Evolutionary conservation across 2,113 vertebrate species (phyloP), one percentile per base, ranked within the genome.

Genomic region (Aix galericulata): DNA sequence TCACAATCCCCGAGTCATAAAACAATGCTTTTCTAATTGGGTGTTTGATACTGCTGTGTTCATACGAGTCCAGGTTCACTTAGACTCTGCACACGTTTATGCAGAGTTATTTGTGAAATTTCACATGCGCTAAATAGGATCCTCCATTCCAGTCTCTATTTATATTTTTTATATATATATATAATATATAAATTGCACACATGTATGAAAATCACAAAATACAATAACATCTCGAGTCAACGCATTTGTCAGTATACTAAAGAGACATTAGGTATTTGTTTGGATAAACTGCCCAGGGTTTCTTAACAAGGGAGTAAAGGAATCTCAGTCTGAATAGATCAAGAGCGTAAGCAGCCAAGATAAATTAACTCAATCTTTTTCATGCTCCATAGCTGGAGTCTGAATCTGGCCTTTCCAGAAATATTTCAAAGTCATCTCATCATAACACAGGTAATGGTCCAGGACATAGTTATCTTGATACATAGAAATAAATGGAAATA

Each of bases 401-500:
- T 56, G 48, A 74, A 16, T 48, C 60, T 36, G 9, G 42, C 82
- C 63, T 42, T 91, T 84, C 62, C 94, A 93, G 14, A 86, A 90
- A 59, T 81, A 91, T 58, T 81, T 71, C 62, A 86, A 89, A 94
- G 90, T 73, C 93, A 93, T 67, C 60, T 69, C 82, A 91, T 93
- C 66, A 81, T 64, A 83, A 68, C 83, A 78, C 23, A 93, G 60
- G 27, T 94, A 96, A 91, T 91, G 68, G 46, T 40, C 68, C 88
- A 94, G 72, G 85, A 83, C 79, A 68, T 56, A 91, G 63, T 94
- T 88, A 90, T 93, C 86, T 27, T 60, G 60, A 83, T 87, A 44
- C 42, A 83, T 0, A 75, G 38, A 90, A 88, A 94, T 50, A 96
- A 88, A 84, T 58, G 48, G 58, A 93, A 90, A 94, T n/a, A 94